Base-by-base conservation (phyloP, 2,797 vertebrate species). In the Microchirus variegatus region DNA sequence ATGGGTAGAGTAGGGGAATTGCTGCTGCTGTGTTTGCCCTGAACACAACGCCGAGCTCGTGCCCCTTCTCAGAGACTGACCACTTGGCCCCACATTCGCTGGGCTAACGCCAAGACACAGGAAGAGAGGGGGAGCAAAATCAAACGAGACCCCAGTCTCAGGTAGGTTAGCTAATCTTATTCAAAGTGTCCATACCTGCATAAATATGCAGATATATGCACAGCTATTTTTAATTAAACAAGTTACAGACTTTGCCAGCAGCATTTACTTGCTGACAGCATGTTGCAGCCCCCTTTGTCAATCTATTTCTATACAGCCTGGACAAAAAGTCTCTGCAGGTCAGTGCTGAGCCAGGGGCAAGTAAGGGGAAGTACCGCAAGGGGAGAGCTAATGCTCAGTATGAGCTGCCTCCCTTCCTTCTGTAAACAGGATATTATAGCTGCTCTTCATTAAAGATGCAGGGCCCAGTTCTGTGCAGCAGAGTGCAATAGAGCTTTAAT, bases 401-500 rank as follows among this genome's bases (percentile, higher is more conserved):
- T 50, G 85, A 86, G 86, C 84, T 70, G 77, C 78, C 73, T 86
- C 80, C 87, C 80, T 58, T 77, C 74, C 78, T 75, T 70, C 78
- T 88, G 72, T 78, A 92, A 93, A 93, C 86, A 89, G 48, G 58
- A 90, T 91, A 93, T 93, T 92, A 90, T 88, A 90, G 87, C 88
- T 85, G 89, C 91, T 91, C 81, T 87, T 85, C 77, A 67, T 95
- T 93, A 92, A 91, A 91, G 88, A 89, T 91, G 91, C 87, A 91
- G 88, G 77, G 87, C 80, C 79, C 78, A 79, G 85, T 84, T 85
- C 86, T 89, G 88, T 87, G 68, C 82, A 86, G 80, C 87, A 83
- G 87, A 92, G 91, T 93, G 87, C 76, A 90, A 95, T 95, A 92
- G 88, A 92, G 92, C 92, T 91, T 94, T 93, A 94, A 93, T 95